These are phyloP conservation scores for Pyrgus malvae DNA, from an alignment of 2,888 invertebrate species.

Conservation along the genomic window DNA sequence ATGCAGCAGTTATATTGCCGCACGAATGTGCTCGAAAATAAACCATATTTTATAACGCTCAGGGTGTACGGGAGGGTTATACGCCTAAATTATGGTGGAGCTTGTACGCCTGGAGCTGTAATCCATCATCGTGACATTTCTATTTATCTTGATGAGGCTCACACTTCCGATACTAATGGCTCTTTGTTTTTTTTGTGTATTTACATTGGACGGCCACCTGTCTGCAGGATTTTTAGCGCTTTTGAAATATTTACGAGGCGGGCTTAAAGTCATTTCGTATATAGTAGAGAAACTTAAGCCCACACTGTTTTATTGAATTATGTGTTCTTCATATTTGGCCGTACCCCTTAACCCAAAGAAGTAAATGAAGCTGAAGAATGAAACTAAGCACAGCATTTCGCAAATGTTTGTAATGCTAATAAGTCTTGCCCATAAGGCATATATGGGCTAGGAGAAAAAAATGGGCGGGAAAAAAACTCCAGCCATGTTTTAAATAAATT, in stretches of 20 bases:
- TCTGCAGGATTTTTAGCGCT: slow-evolving; percentile 22
- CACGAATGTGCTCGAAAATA: slow-evolving; percentile 36
- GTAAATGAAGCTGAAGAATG: no score
- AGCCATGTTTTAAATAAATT: no score
- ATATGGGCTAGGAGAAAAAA: no score
- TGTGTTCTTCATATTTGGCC: no score
- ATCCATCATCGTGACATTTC: slow-evolving; percentile 78
- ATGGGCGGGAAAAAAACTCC: no score
- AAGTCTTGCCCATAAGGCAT: no score
- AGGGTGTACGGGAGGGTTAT: slow-evolving; percentile 36
- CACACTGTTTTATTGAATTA: background rate
- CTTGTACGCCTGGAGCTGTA: slow-evolving; percentile 53
- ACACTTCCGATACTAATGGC: slow-evolving; percentile 71
- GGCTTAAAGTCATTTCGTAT: slow-evolving; percentile 5
- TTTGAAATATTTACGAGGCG: slow-evolving; percentile 22
- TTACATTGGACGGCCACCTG: slow-evolving; percentile 23
- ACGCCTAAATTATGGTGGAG: slow-evolving; percentile 44
- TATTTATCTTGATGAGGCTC: slow-evolving; percentile 77
- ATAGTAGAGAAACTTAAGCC: background rate
- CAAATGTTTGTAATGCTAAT: no score
- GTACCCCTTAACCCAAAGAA: no score
- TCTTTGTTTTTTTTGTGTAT: slow-evolving; percentile 58
- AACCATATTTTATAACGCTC: slow-evolving; percentile 42
- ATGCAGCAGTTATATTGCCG: slow-evolving; percentile 37
- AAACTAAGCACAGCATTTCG: no score